Conservation (phyloP, 2,797 vertebrate genomes). For the Varecia variegata region DNA sequence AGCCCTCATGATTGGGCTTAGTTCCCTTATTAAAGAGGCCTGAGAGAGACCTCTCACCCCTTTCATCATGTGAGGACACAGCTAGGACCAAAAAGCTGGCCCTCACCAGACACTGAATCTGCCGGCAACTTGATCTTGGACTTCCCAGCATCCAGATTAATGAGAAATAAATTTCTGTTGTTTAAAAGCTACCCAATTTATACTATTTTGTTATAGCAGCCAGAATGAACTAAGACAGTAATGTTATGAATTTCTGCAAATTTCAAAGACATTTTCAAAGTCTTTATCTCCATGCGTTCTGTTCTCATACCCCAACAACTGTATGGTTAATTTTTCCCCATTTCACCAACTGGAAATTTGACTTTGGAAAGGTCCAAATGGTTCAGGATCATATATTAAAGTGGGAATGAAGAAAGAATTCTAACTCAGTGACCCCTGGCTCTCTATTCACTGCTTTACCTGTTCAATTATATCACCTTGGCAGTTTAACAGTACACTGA, state of each 20-base stretch:
- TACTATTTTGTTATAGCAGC: background rate
- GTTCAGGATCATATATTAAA: slow-evolving; percentile 32
- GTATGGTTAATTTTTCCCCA: background rate
- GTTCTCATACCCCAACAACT: background rate
- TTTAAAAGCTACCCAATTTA: background rate
- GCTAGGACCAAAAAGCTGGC: background rate
- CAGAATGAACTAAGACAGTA: background rate
- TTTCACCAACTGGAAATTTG: slow-evolving; percentile 26
- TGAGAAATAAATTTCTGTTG: background rate
- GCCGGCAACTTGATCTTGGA: background rate
- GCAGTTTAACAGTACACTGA: slow-evolving; percentile 61
- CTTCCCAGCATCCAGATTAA: background rate
- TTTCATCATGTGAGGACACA: background rate
- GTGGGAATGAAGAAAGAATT: slow-evolving; percentile 52
- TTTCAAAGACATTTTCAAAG: background rate
- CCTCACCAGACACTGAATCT: background rate
- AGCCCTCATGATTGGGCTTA: background rate
- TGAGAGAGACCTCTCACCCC: too few species aligned
- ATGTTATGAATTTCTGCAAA: background rate
- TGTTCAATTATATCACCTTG: slow-evolving; percentile 68
- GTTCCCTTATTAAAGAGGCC: too few species aligned
- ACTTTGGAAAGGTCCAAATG: slow-evolving; percentile 33
- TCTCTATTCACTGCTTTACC: slow-evolving; percentile 53
- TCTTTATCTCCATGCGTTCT: background rate
- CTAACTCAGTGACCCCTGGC: slow-evolving; percentile 55